Percentiles rank a stretch among this genome's conserved stretches.
These are phyloP conservation scores for Phylloscopus whistleri DNA, from an alignment of 2,113 vertebrate genomes.

Conservation along the genomic window DNA sequence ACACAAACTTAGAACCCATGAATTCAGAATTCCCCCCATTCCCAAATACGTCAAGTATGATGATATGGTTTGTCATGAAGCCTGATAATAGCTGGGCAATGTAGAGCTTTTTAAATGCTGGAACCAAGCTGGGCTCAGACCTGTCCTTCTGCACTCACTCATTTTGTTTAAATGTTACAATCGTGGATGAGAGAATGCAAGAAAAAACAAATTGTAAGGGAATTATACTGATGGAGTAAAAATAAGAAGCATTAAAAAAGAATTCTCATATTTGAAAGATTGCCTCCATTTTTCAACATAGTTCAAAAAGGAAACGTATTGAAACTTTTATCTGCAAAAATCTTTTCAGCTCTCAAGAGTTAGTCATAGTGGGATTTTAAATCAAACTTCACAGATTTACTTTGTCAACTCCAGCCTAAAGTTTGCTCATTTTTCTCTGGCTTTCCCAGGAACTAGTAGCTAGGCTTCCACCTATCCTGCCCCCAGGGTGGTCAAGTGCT, in stretches of 20 bases:
- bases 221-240: not conserved
- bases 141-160: not conserved
- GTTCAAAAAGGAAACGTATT: not conserved
- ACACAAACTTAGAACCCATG: not conserved
- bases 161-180: not conserved
- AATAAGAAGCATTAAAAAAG: not conserved
- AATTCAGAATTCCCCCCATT: not conserved
- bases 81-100: not conserved
- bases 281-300: not conserved
- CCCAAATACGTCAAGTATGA: not conserved
- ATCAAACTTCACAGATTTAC: not conserved
- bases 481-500: not conserved
- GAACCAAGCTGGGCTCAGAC: not conserved
- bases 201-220: not conserved
- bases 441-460: not conserved
- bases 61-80: not conserved
- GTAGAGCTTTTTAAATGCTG: not conserved
- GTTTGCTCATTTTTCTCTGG: not conserved
- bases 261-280: not conserved
- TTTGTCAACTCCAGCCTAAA: not conserved
- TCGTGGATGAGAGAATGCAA: not conserved
- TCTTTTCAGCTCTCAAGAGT: not conserved
- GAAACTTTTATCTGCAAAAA: not conserved
- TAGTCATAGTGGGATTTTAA: not conserved
- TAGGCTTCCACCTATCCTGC: not conserved